Percentiles rank a stretch among this genome's conserved stretches.
Conservation (phyloP, 1,140 invertebrate species). For the Trichogramma pretiosum region DNA sequence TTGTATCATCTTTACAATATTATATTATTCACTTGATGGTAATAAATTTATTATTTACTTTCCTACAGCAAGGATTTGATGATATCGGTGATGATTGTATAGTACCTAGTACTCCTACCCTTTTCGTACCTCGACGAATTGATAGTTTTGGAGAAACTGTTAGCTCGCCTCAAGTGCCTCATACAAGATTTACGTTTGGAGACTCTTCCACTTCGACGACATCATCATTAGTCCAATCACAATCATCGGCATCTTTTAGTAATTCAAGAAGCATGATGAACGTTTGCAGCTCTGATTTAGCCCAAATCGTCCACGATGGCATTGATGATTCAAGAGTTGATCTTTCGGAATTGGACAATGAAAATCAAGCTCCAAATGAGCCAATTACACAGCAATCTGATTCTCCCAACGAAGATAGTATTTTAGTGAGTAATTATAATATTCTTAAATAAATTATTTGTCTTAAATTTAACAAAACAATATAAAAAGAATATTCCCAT, state of each 20-base stretch:
- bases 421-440: too few species aligned
- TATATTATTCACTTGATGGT: too few species aligned
- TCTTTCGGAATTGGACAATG: conserved; percentile 58
- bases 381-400: conserved; percentile 65
- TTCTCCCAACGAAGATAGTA: conserved; percentile 54
- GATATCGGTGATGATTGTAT: conserved; percentile 80
- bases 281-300: conserved; percentile 35
- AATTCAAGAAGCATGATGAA: conserved; percentile 33
- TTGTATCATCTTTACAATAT: too few species aligned
- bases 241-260: conserved; percentile 26
- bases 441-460: not conserved
- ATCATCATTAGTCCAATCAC: conserved; percentile 32
- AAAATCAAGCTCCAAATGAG: conserved; percentile 57
- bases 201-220: conserved; percentile 43
- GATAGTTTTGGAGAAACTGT: conserved; percentile 89
- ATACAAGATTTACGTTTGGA: conserved; percentile 65
- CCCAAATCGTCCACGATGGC: conserved; percentile 51
- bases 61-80: conserved; percentile 46
- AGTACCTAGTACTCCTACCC: conserved; percentile 81
- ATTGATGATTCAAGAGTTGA: conserved; percentile 74
- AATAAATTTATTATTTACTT: not conserved
- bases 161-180: conserved; percentile 73
- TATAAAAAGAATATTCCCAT: not conserved
- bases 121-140: conserved; percentile 71
- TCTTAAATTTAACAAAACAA: not conserved